Percentiles rank a stretch among this genome's conserved stretches.
phyloP scores from a whole-genome alignment of 2,888 invertebrate genomes.

The Gryllus longicercus region DNA sequence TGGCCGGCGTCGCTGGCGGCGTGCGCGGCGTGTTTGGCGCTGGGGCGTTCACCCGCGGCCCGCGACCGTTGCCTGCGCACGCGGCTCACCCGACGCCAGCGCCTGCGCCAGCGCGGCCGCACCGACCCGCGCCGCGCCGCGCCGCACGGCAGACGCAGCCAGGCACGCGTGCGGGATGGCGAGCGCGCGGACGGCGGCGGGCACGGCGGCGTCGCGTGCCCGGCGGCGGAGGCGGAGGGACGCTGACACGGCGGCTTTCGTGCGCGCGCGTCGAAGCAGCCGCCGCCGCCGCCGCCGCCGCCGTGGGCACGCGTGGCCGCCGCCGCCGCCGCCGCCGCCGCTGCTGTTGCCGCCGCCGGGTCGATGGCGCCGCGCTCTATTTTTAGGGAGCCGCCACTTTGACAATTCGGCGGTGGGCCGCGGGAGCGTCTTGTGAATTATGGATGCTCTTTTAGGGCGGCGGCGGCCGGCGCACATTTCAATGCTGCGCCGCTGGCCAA shows the following conservation, averaged over 20 bases:
- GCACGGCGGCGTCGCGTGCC: background rate
- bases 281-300: background rate
- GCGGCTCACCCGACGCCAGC: background rate
- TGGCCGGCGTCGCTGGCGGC: no score
- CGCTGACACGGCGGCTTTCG: constrained; percentile 2
- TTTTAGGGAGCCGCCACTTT: constrained; percentile 11
- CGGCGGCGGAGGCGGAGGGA: background rate
- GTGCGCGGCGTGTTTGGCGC: no score
- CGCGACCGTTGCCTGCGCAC: background rate
- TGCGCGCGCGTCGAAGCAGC: background rate
- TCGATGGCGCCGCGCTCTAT: constrained; percentile 1
- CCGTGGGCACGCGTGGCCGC: constrained; percentile 17
- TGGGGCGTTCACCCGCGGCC: no score
- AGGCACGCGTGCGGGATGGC: background rate
- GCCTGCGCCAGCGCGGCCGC: background rate
- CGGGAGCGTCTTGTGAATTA: constrained; percentile 1
- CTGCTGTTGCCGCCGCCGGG: background rate
- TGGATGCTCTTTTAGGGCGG: constrained; percentile 17
- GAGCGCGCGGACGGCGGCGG: background rate
- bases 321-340: background rate
- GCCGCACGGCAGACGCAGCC: background rate
- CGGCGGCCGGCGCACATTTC: constrained; percentile 1
- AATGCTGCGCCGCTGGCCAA: constrained; percentile 17
- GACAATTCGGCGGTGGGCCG: constrained; percentile 11
- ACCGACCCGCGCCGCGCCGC: background rate